Base-by-base conservation (phyloP, 2,113 vertebrate species). In the Caranx ignobilis region DNA sequence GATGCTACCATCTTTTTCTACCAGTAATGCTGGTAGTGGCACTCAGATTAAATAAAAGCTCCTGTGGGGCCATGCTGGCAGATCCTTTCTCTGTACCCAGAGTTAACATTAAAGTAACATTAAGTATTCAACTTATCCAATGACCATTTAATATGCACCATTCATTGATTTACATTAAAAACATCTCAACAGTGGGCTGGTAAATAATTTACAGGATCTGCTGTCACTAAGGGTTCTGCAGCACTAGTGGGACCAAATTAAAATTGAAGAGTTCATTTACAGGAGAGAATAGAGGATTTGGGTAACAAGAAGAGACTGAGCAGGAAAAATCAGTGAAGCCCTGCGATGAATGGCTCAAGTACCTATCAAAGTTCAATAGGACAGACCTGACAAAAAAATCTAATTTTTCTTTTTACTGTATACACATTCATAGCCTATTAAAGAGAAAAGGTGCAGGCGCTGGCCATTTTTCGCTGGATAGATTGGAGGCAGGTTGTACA, bases 131-230 rank as follows among this genome's bases (percentile, higher is more conserved):
- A 91, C 69, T 90, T 83, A 88, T 77, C 77, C 71, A 66, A 80
- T 89, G 89, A 90, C 82, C 87, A 90, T 87, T 93, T 92, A 89
- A 89, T 87, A 89, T 93, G 87, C 90, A 85, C 64, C 68, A 48
- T 56, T 91, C 89, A 93, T 91, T 91, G 91, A 92, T 92, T 91
- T 91, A 69, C 91, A 92, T 94, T 92, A 93, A 84, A 79, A 84
- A 89, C 89, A 87, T 82, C 81, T 90, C 79, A 83, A 89, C 86
- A 83, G 85, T 71, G 72, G 77, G 79, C 72, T 70, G 56, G 88
- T 94, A 86, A 93, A 94, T 93, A 91, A 94, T 93, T 93, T 74
- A 93, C 67, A 87, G 77, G 59, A 83, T 86, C 71, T 75, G 70
- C 83, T 88, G 86, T 93, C 89, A 85, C 61, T 81, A 56, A 87